Conservation (phyloP, 2,888 invertebrate genomes). For the Megaustenia siamemsis region DNA sequence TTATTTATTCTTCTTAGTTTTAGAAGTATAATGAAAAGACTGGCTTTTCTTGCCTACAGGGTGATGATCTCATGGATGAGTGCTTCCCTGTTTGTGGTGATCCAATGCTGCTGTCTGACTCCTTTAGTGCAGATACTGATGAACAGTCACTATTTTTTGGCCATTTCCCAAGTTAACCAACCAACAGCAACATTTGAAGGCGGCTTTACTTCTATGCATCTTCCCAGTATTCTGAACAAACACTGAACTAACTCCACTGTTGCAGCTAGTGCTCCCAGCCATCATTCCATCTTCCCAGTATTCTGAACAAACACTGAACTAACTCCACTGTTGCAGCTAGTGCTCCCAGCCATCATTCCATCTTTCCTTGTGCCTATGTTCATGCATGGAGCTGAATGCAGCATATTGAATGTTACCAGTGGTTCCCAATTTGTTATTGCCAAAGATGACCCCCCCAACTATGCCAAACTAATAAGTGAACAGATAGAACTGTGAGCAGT, state of each 20-base stretch:
- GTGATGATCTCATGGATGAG: slow-evolving; percentile 64
- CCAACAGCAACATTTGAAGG: neutral
- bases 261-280: too few species aligned
- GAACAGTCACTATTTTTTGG: slow-evolving; percentile 44
- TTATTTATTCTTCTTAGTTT: too few species aligned
- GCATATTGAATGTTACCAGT: too few species aligned
- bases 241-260: neutral
- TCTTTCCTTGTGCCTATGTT: neutral
- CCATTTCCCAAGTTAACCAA: slow-evolving; percentile 27
- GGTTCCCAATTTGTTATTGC: too few species aligned
- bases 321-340: neutral
- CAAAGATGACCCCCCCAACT: too few species aligned
- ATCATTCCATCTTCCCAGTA: neutral
- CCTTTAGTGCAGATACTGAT: slow-evolving; percentile 65
- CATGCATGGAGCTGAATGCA: neutral
- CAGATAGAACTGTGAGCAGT: too few species aligned
- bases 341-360: neutral
- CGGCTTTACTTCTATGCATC: neutral
- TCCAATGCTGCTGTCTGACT: slow-evolving; percentile 73
- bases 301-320: neutral
- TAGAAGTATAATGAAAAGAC: too few species aligned
- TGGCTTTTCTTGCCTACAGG: neutral
- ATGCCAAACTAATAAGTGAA: too few species aligned
- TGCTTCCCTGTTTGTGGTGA: slow-evolving; percentile 70
- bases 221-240: neutral